Evolutionary conservation across 2,888 invertebrate species (phyloP).

Genomic region (Amitus sp.): DNA sequence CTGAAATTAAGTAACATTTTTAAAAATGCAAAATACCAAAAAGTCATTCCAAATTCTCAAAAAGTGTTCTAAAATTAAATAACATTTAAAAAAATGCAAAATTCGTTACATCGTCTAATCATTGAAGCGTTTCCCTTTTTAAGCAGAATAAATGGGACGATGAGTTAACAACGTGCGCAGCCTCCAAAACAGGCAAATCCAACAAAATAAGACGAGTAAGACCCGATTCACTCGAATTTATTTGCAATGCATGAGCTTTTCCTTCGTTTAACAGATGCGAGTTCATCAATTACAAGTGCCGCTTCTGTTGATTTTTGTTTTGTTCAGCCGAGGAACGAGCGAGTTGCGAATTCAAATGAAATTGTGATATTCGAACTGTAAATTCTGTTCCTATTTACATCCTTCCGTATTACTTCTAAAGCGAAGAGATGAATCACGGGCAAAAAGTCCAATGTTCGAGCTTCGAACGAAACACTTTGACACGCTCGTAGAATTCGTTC

Average conservation of each 20-base stretch:
- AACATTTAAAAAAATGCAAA: too few species aligned
- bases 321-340: too few species aligned
- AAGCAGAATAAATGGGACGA: constrained; percentile 30
- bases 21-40: too few species aligned
- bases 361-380: not conserved
- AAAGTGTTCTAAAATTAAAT: too few species aligned
- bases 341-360: not conserved
- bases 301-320: constrained; percentile 10
- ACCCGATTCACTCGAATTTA: constrained; percentile 29
- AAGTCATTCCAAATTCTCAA: too few species aligned
- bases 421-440: too few species aligned
- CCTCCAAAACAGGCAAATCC: constrained; percentile 32
- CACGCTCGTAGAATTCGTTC: too few species aligned
- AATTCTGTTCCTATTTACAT: not conserved
- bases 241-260: constrained; percentile 34
- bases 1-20: too few species aligned
- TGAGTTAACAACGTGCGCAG: constrained; percentile 25
- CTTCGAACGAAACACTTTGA: too few species aligned
- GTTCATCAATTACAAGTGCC: constrained; percentile 26
- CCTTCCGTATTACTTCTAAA: too few species aligned
- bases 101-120: too few species aligned
- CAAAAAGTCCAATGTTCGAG: too few species aligned
- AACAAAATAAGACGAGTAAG: constrained; percentile 31
- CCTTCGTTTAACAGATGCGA: constrained; percentile 15
- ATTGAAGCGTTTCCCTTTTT: constrained; percentile 18